Conservation (phyloP, 2,113 vertebrate species). For the Plotosus lineatus region DNA sequence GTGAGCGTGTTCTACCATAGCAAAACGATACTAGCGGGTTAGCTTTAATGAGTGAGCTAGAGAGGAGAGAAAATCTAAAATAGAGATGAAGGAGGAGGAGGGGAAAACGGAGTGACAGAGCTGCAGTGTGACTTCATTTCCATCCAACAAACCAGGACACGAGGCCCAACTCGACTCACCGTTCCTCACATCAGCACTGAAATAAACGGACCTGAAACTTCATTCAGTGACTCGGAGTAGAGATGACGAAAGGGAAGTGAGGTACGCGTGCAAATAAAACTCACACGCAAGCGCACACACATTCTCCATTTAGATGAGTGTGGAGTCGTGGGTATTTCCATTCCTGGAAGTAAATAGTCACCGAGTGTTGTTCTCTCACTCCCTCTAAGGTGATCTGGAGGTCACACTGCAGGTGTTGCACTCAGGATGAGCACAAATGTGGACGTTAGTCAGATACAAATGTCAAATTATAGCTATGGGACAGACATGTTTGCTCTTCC, state of each 20-base stretch:
- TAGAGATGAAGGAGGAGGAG: background rate
- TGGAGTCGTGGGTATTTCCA: slow-evolving; percentile 43
- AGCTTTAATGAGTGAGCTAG: slow-evolving; percentile 47
- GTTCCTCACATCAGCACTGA: background rate
- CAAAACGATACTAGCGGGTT: slow-evolving; percentile 27
- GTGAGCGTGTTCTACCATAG: slow-evolving; percentile 36
- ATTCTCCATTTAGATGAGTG: background rate
- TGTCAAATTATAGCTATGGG: slow-evolving; percentile 43
- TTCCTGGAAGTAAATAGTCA: slow-evolving; percentile 27
- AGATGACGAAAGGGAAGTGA: background rate
- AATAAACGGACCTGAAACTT: background rate
- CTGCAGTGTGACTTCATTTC: slow-evolving; percentile 13
- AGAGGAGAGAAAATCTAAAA: slow-evolving; percentile 8
- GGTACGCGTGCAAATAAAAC: background rate
- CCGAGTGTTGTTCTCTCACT: no score
- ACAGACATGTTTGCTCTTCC: slow-evolving; percentile 15
- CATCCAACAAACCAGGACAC: background rate
- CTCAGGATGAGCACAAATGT: slow-evolving; percentile 15
- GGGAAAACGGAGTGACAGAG: background rate
- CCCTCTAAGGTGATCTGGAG: slow-evolving; percentile 24
- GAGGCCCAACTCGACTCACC: background rate
- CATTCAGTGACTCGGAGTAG: no score
- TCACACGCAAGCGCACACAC: background rate
- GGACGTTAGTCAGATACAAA: slow-evolving; percentile 45
- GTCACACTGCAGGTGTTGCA: slow-evolving; percentile 43